Base-by-base conservation (phyloP, 2,888 invertebrate genomes). In the Biston stratarius region DNA sequence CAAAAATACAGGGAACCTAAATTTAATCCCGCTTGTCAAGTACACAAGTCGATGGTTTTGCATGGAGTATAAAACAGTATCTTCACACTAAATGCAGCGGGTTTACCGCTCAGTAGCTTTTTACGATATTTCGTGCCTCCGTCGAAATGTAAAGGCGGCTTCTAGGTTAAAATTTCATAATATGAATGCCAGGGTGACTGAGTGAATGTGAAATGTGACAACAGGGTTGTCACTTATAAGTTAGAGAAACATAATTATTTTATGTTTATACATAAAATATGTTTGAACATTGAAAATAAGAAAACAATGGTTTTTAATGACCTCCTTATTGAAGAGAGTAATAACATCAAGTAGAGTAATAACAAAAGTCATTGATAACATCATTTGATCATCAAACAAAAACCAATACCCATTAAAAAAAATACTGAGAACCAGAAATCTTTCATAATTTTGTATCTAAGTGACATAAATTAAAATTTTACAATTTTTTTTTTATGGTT, bases 111-210 rank as follows among this genome's bases (percentile, higher is more conserved):
- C 48, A 63, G 57, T 57, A 38, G 42, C 64, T 60, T 69, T 69
- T 62, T 62, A 69, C 65, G 69, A 61, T 58, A 49, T 49, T 52
- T 15, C 61, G 12, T 57, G 40, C 14, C 60, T 52, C 15, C 61
- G 42, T 24, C 38, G 38, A 40, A 63, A 67, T 53, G 67, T 64
- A 67, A 60, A 60, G 45, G 53, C 45, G 47, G 45, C 55, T n/a
- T 51, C 63, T 53, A 59, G 67, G 64, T 67, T 67, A 64, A 70
- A 59, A 64, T 66, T 70, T 67, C 67, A 70, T 64, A 64, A 67
- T 64, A 70, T 59, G 61, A 58, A 61, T 66, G 61, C 40, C 40
- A 47, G 51, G 51, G 66, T 45, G 66, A 57, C 66, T 51, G 61
- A 51, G 57, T 60, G 61, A 66, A 66, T 61, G 66, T 57, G 24